Base-by-base conservation (phyloP, 2,888 invertebrate genomes). In the Dynastes maya region DNA sequence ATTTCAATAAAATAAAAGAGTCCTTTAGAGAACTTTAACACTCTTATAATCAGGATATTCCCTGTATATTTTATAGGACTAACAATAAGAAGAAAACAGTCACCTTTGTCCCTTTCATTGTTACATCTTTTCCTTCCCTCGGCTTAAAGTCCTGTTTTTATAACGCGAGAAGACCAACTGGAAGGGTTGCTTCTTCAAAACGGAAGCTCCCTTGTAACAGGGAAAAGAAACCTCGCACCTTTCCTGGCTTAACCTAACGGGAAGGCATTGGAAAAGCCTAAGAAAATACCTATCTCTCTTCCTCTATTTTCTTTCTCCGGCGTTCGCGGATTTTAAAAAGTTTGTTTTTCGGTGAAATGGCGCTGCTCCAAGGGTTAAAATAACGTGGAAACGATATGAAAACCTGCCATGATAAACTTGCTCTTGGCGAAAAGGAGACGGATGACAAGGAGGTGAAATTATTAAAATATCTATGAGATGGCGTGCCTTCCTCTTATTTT, bases 301-400 rank as follows among this genome's bases (percentile, higher is more conserved):
- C 53, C 53, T 53, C 16, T 53, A 16, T 16, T 53, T 53, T 53
- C 16, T 16, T 53, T 53, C n/a, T 16, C 16, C 53, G 53, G n/a
- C 53, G n/a, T 53, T 53, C 53, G 5, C 53, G 16, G 53, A 53
- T 53, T 53, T 53, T 53, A 16, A 53, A 53, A 53, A 53, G 53
- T 53, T 53, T 53, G 53, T 53, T 53, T 13, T 53, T n/a, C 16
- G 53, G 16, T 16, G 6, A 2, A 13, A 13, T 53, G 3, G 53
- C 45, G 45, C 8, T 0, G 11, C 45, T 45, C 11, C 45, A n/a
- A 16, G 53, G n/a, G 53, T 53, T 53, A 53, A 16, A 53, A 53
- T 16, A 53, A 53, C 16, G 53, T 53, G 53, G 13, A 53, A 45
- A 45, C 6, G 8, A 45, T 45, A 45, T 45, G 11, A 45, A 45